phyloP scores from a whole-genome alignment of 1,140 invertebrate genomes.

The Radopholus similis region DNA sequence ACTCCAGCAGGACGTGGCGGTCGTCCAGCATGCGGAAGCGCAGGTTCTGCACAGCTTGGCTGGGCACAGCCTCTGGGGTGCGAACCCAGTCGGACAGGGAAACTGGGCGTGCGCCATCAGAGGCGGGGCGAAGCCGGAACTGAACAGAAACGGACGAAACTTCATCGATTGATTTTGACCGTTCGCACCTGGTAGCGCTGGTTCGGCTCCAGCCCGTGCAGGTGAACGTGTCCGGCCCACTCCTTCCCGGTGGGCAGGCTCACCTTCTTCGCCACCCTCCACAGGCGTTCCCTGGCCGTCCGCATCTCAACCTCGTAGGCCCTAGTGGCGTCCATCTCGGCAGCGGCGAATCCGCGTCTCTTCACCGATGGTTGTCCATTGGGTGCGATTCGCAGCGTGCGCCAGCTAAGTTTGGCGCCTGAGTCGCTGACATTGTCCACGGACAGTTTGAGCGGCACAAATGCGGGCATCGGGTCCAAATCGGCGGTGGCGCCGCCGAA shows the following conservation, averaged over 20 bases:
- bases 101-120: background rate
- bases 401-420: background rate
- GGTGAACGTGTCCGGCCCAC: constrained; percentile 18
- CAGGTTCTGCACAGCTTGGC: constrained; percentile 28
- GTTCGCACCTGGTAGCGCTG: constrained; percentile 33
- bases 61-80: constrained; percentile 29
- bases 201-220: constrained; percentile 33
- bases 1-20: constrained; percentile 37
- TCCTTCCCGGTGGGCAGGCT: background rate
- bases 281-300: constrained; percentile 31
- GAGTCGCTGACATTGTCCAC: background rate
- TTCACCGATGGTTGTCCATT: background rate
- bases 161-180: background rate
- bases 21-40: constrained; percentile 39
- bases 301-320: constrained; percentile 26
- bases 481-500: constrained; percentile 41
- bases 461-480: constrained; percentile 9
- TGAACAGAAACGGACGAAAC: constrained; percentile 18
- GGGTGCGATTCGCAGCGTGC: background rate
- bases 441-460: background rate
- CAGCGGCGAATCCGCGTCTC: background rate
- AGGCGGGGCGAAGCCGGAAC: constrained; percentile 30
- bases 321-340: background rate
- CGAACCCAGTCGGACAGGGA: constrained; percentile 28
- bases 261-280: constrained; percentile 15